Evolutionary conservation across 2,113 vertebrate genomes (phyloP), one percentile per base, ranked within the genome.

Genomic region (Takifugu flavidus): DNA sequence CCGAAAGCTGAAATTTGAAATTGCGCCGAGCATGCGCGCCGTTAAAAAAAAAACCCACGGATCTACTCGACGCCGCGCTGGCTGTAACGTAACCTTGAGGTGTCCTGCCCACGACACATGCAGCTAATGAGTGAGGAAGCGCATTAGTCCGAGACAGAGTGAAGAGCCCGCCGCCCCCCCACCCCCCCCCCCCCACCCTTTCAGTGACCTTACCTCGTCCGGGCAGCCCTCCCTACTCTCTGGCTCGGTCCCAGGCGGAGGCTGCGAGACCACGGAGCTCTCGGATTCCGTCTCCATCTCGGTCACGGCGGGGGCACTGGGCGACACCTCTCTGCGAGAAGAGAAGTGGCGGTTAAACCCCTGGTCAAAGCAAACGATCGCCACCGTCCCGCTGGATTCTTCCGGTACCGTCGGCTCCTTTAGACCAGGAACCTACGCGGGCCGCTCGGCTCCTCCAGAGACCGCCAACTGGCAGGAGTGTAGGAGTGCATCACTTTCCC

Each of bases 181-280:
- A 4, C 29, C 1, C 29, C 6, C 29, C 1, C 6, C 34, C 31
- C 57, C 59, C 72, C 59, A 51, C 65, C 53, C 75, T 64, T 74
- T 70, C 70, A 56, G 63, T 56, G 68, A 69, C 78, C 91, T 89
- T 92, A 92, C 91, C 91, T 92, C 89, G 83, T 91, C 91, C 75
- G 84, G 71, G 15, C 74, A 83, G 10, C 72, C 79, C 68, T 90
- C 87, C 12, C 60, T 85, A 73, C 77, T 80, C 54, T 88, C 88
- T 4, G 85, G 80, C 63, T 86, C 84, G 15, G 81, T 84, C 65
- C 82, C 83, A 1, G 86, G 71, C 15, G 79, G 85, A 14, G 90
- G 79, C 68, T 89, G 79, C 68, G 87, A 80, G 47, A 83, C 79
- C 72, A 75, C 65, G 46, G 88, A 70, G 57, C 85, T 83, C 82